Evolutionary conservation across 2,113 vertebrate species (phyloP).

Genomic region (Columba janthina): DNA sequence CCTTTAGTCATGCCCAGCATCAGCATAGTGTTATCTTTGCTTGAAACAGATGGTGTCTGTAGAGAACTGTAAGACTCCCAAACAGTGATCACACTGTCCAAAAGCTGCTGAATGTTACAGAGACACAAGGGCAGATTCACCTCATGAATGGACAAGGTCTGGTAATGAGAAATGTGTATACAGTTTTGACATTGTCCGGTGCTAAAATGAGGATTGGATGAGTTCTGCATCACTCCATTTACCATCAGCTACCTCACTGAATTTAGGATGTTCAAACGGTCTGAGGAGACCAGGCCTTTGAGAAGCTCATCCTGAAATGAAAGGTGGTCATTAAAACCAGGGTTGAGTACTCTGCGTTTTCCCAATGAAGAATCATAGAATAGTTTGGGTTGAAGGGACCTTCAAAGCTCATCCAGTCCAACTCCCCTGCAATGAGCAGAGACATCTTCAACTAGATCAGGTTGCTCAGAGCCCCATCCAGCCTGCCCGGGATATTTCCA

Average conservation of each 20-base stretch:
- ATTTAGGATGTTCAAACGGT: neutral
- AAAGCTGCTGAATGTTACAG: neutral
- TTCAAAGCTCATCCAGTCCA: no score
- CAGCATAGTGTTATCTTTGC: neutral
- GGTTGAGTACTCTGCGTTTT: neutral
- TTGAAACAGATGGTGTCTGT: neutral
- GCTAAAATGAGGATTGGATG: neutral
- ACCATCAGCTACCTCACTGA: neutral
- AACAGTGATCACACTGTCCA: rapidly evolving
- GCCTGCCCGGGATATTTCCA: no score
- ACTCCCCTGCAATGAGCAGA: no score
- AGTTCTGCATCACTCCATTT: neutral
- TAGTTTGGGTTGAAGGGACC: no score
- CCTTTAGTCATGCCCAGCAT: neutral
- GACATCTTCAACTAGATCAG: no score
- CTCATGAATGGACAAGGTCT: neutral
- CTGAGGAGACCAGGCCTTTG: no score
- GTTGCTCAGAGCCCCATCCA: no score
- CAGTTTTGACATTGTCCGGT: neutral
- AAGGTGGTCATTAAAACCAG: neutral
- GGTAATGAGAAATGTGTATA: neutral
- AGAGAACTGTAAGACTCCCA: neutral
- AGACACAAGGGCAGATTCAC: neutral
- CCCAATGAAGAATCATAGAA: neutral
- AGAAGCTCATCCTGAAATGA: neutral